Evolutionary conservation across 2,797 vertebrate species (phyloP), one percentile per base, ranked within the genome.

Genomic region (Lepilemur septentrionalis): DNA sequence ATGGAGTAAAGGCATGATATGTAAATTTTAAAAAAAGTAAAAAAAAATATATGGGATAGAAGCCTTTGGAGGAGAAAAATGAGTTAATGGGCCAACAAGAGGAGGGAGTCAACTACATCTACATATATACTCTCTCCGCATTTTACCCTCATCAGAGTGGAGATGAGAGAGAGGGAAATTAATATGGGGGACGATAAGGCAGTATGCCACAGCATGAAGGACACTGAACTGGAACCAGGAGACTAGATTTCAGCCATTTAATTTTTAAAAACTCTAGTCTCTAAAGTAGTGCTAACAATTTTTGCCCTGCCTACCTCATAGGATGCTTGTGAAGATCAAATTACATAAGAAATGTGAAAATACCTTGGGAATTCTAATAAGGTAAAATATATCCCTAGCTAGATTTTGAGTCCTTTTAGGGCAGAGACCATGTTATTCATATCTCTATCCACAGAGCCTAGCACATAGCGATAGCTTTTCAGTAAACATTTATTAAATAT

Each of bases 361-460:
- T 94, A 87, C 78, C 48, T 70, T 90, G 52, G 86, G 90, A 96
- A 95, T 35, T 61, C 57, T 82, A 81, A 92, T 91, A 93, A 85
- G 57, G 73, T 79, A 85, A 85, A 90, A 50, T 88, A 88, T 82
- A 91, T 91, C 43, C 32, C 73, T 84, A 83, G 41, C 10, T 92
- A 75, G 46, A 72, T 73, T 93, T 61, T 90, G 59, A 79, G n/a
- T 59, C 48, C 32, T 75, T 89, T 93, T 73, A 67, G 43, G 78
- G 28, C 59, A 94, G 48, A 79, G 23, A 88, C 14, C 41, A n/a
- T 80, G 38, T 84, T 32, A 70, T 15, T 86, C 43, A 63, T 55
- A 63, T 63, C 35, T 92, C 20, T 84, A 72, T 17, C 35, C 55
- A 87, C 8, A 84, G 43, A 87, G 41, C 73, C 59, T 76, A 59